Conservation (phyloP, 2,888 invertebrate species). For the Cistogaster globosa region DNA sequence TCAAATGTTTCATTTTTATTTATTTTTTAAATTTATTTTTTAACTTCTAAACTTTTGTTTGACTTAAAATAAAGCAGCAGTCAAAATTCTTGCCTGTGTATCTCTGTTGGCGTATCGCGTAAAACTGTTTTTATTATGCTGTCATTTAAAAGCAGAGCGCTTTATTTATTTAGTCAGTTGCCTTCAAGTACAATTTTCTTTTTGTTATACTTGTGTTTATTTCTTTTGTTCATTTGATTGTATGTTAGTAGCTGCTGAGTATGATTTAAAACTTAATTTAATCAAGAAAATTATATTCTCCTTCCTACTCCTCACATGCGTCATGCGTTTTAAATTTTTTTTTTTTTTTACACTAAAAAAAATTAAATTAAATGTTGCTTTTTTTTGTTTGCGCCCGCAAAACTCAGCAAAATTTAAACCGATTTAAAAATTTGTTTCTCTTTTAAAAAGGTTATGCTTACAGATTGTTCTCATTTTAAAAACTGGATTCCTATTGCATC, state of each 20-base stretch:
- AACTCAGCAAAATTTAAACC: too few species aligned
- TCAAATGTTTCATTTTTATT: conserved; percentile 70
- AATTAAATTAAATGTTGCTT: neutral
- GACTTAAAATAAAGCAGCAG: conserved; percentile 42
- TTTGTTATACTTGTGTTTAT: conserved; percentile 41
- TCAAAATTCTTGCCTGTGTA: conserved; percentile 4
- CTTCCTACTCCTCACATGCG: conserved; percentile 41
- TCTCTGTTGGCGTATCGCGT: conserved; percentile 67
- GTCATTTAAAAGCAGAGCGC: conserved; percentile 31
- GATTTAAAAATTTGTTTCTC: too few species aligned
- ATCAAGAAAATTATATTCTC: conserved; percentile 73
- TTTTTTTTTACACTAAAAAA: conserved; percentile 37
- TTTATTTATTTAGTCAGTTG: conserved; percentile 72
- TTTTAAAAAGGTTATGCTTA: too few species aligned
- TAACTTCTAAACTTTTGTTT: conserved; percentile 41
- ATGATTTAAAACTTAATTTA: conserved; percentile 75
- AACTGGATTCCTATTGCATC: too few species aligned
- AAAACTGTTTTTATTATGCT: conserved; percentile 69
- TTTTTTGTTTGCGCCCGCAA: too few species aligned
- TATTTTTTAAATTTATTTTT: conserved; percentile 21
- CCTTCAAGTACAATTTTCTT: conserved; percentile 61
- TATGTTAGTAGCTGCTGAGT: conserved; percentile 48
- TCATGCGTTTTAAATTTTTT: conserved; percentile 16
- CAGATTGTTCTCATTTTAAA: too few species aligned
- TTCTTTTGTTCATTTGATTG: conserved; percentile 68